phyloP scores from a whole-genome alignment of 1,140 invertebrate genomes.

The Phocides pigmalion region DNA sequence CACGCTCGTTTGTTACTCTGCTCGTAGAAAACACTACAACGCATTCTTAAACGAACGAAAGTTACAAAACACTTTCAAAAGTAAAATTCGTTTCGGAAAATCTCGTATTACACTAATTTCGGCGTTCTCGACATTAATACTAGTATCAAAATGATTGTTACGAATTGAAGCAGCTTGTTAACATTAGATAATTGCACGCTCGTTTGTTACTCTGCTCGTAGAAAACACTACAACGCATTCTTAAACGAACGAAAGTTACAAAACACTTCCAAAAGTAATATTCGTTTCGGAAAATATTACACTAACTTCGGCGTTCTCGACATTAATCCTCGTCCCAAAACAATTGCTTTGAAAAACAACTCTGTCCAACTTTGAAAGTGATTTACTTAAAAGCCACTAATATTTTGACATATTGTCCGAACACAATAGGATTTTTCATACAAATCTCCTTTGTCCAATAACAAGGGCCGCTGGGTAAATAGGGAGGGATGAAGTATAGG shows the following conservation, averaged over 20 bases:
- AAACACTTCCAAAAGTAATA: constrained; percentile 1
- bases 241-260: neutral
- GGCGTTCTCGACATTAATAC: constrained; percentile 12
- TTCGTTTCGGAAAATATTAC: constrained; percentile 9
- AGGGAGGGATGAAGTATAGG: constrained; percentile 22
- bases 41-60: neutral
- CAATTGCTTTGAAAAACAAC: constrained; percentile 26
- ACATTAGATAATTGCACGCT: too few relatives aligned
- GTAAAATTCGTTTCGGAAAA: constrained; percentile 9
- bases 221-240: neutral
- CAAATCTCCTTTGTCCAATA: constrained; percentile 35
- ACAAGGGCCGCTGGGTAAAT: constrained; percentile 32
- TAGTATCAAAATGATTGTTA: constrained; percentile 12
- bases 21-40: neutral
- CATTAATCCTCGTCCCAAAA: constrained; percentile 23
- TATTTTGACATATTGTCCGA: constrained; percentile 38
- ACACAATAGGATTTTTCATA: constrained; percentile 37
- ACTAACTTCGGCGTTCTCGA: constrained; percentile 6
- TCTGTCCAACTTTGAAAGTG: constrained; percentile 22
- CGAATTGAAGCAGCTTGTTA: neutral
- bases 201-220: too few relatives aligned
- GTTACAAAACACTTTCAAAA: neutral
- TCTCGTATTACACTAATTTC: constrained; percentile 7
- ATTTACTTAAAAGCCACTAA: constrained; percentile 35
- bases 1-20: too few relatives aligned